Base-by-base conservation (phyloP, 2,888 invertebrate species). In the Cryptocephalus primarius region DNA sequence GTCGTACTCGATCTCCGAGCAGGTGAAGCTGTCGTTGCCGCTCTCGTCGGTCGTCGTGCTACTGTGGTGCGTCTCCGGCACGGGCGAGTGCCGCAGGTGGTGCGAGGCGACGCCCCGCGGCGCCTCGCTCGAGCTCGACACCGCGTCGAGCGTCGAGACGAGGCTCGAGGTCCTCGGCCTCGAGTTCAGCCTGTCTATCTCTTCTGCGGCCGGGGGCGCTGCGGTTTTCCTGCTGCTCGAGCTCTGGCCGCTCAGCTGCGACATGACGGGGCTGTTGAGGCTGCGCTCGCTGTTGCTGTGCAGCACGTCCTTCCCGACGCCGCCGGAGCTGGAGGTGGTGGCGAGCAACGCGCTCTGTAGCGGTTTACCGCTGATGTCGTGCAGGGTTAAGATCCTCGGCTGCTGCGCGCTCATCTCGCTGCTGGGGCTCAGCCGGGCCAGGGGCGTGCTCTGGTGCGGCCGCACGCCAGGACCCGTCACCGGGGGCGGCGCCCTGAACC, bases 1-100 rank as follows among this genome's bases (percentile, higher is more conserved):
- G 63, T 94, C 94, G 67, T 93, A 94, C 69, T 96, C 96, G 65
- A 94, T 94, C 74, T 95, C 95, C 0, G 95, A 95, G 72, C 95
- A 96, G 9, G 95, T 96, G 73, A 96, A 96, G 59, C 94, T 94
- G 66, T 96, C 95, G 71, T 95, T 93, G 6, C 86, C 87, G 70
- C 94, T 94, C 67, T 94, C 94, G 60, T 93, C 89, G 9, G 93
- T 88, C 8, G 88, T 87, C 0, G 85, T 85, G 9, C 88, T 87
- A 60, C 87, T 82, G 40, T 79, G 75, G 41, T 79, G 75, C 57
- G 86, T 82, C 58, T 82, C 83, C 13, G 82, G 78, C 36, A 82
- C 83, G 31, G 48, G 48, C 22, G 48, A 48, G 64, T 84, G 84
- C 57, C 82, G 82, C 59, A 85, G 72, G 55, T 85, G 85, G 43